phyloP scores from a whole-genome alignment of 1,140 invertebrate species.

The Sitodiplosis mosellana region DNA sequence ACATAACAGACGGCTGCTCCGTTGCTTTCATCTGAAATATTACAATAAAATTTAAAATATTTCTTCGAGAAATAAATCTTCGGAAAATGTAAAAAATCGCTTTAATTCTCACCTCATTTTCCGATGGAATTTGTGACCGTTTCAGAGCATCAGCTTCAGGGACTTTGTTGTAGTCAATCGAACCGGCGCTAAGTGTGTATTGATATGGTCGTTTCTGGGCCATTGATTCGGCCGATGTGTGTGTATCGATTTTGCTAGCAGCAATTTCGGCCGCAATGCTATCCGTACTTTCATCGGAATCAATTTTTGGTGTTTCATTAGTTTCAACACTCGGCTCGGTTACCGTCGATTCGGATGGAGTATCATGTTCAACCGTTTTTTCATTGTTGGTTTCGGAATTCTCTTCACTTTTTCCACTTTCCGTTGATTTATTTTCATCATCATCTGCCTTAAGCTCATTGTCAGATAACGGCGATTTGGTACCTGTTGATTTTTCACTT shows the following conservation, averaged over 20 bases:
- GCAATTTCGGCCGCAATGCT: slow-evolving; percentile 1
- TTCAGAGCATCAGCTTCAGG: slow-evolving; percentile 9
- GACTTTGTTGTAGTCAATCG: slow-evolving; percentile 4
- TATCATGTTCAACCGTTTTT: too few species aligned
- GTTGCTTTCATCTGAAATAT: not conserved
- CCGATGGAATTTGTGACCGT: slow-evolving; percentile 7
- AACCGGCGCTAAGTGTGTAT: too few species aligned
- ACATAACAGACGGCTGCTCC: slow-evolving; percentile 3
- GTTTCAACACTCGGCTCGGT: too few species aligned
- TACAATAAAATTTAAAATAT: not conserved
- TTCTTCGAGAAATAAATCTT: not conserved
- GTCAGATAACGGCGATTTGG: not conserved
- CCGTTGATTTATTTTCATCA: too few species aligned
- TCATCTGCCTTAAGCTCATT: not conserved
- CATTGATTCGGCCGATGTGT: too few species aligned
- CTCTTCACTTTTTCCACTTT: too few species aligned
- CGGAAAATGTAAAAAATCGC: not conserved
- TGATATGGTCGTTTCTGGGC: too few species aligned
- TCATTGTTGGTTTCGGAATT: too few species aligned
- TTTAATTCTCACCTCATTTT: slow-evolving; percentile 7
- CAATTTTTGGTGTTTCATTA: not conserved
- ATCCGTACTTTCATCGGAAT: not conserved
- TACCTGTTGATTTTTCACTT: not conserved
- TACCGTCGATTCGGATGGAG: too few species aligned
- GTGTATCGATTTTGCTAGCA: too few species aligned